Evolutionary conservation across 2,797 vertebrate species (phyloP), one percentile per base, ranked within the genome.

Genomic region (Myotis myotis): DNA sequence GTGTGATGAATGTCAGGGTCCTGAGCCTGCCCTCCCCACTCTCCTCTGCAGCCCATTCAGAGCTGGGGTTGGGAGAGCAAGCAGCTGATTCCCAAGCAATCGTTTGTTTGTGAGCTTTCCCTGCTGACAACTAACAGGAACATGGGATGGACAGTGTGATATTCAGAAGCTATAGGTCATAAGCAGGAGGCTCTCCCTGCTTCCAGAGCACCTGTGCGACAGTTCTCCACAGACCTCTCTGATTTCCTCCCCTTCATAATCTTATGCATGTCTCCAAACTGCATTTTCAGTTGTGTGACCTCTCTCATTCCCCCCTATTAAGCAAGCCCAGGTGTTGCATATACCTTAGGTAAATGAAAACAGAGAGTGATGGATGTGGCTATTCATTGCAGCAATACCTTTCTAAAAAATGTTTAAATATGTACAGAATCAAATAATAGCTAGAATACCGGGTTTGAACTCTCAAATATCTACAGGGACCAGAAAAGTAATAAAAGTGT

Each of bases 151-250:
- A 49, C 28, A 76, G 60, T 13, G 8, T 1, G 71, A 38, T 9
- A 10, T 7, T 47, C 16, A 15, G 13, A 38, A 91, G 80, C 49
- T 84, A 5, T 22, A 62, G 44, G 17, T 51, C 33, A 19, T 17
- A 30, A 44, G 68, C 36, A 53, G 76, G 16, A 38, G 19, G 22
- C 64, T 36, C 64, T 41, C 47, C 87, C 36, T 44, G 51, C 30
- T 47, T 75, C 68, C 13, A 1, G 17, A 36, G n/a, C n/a, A 2
- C 3, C 0, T 5, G 10, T 66, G 23, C 9, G 6, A 19, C 20
- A 33, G 71, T 68, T 75, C 87, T 93, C 80, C 80, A 66, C 4
- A 11, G 66, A 30, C 23, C 23, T 13, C 80, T 55, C 84, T 22
- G 7, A 44, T 47, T 57, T 60, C 74, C 15, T 79, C 53, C 5